These are phyloP conservation scores for Melitaea cinxia DNA, from an alignment of 1,140 invertebrate genomes.

Conservation along the genomic window DNA sequence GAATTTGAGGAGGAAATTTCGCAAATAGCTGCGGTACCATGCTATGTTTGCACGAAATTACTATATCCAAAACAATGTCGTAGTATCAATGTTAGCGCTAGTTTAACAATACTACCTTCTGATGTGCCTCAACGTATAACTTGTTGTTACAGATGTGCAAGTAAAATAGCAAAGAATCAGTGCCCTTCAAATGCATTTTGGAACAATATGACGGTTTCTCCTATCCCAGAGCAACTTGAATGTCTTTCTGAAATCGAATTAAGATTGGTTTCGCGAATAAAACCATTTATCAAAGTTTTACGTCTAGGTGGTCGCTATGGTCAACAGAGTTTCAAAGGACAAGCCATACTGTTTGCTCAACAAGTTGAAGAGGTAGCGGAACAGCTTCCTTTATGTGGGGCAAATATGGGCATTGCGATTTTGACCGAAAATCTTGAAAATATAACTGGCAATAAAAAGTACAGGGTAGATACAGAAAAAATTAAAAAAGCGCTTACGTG, in stretches of 20 bases:
- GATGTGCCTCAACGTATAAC: neutral
- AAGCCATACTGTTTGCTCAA: neutral
- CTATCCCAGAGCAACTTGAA: neutral
- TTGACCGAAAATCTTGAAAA: neutral
- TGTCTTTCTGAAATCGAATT: neutral
- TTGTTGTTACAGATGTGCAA: neutral
- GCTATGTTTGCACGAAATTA: neutral
- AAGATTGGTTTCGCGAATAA: neutral
- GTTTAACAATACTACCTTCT: neutral
- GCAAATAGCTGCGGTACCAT: neutral
- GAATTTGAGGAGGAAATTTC: neutral
- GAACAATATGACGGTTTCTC: neutral
- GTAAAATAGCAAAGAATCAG: neutral
- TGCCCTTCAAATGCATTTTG: neutral
- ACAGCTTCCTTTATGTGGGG: neutral
- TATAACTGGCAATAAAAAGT: neutral
- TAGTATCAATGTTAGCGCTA: neutral
- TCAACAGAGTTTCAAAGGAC: neutral
- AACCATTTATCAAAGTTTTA: neutral
- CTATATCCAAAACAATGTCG: neutral
- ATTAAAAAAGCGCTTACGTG: neutral
- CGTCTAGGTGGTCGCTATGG: neutral
- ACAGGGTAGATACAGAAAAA: neutral
- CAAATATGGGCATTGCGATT: neutral
- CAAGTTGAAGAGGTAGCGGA: neutral